Percentiles rank a stretch among this genome's conserved stretches.
phyloP scores from a whole-genome alignment of 2,888 invertebrate species.

The Pogonocherus hispidulus region DNA sequence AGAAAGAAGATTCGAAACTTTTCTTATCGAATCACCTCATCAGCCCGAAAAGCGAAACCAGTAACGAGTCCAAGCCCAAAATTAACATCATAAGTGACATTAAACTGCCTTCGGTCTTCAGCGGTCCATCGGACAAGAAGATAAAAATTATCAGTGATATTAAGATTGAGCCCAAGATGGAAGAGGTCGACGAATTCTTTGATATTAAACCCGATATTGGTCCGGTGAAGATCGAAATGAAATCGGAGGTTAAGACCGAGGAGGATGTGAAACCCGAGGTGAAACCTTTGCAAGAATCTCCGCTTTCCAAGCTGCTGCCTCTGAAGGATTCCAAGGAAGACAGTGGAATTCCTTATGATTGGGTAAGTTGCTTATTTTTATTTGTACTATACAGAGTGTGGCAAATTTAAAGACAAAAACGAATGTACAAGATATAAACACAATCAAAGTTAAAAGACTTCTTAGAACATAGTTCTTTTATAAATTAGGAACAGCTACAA shows the following conservation, averaged over 20 bases:
- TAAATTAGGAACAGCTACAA: too few species aligned
- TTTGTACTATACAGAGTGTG: too few species aligned
- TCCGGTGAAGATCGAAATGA: conserved; percentile 65
- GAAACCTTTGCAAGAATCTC: conserved; percentile 69
- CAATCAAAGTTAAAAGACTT: too few species aligned
- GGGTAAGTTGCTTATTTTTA: conserved; percentile 71
- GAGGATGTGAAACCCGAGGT: conserved; percentile 56
- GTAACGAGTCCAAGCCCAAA: conserved; percentile 65
- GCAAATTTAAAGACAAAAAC: too few species aligned
- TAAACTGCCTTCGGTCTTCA: conserved; percentile 62
- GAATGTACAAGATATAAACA: too few species aligned
- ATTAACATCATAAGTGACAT: conserved; percentile 68
- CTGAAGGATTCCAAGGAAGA: conserved; percentile 74
- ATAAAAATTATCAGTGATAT: conserved; percentile 67
- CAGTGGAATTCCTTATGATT: conserved; percentile 89
- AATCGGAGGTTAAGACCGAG: conserved; percentile 52
- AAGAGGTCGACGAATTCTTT: conserved; percentile 70
- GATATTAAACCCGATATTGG: conserved; percentile 69
- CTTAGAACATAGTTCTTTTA: too few species aligned
- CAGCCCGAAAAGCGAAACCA: conserved; percentile 60
- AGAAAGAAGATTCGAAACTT: conserved; percentile 60
- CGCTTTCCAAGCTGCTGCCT: conserved; percentile 68
- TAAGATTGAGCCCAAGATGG: conserved; percentile 65
- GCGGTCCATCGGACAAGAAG: conserved; percentile 59
- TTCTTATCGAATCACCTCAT: conserved; percentile 49